Percentiles rank a stretch among this genome's conserved stretches.
These are phyloP conservation scores for Carcina quercana DNA, from an alignment of 2,888 invertebrate species.

Conservation along the genomic window DNA sequence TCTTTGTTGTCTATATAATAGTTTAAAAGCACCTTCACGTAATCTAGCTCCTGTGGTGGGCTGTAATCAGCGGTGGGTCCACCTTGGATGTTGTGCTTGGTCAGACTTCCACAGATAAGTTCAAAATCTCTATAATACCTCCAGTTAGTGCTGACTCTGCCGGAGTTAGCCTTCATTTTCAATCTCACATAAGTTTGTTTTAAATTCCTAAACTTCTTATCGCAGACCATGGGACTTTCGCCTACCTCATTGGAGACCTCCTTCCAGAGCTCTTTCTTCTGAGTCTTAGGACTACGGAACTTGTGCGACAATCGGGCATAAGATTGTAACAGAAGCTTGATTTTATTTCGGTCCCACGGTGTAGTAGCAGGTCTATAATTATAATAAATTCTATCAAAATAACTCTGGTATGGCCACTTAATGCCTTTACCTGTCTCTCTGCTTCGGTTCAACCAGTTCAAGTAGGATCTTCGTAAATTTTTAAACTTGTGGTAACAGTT, in stretches of 20 bases:
- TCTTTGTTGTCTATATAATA: slow-evolving; percentile 55
- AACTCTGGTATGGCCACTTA: slow-evolving; percentile 57
- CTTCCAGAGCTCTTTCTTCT: slow-evolving; percentile 46
- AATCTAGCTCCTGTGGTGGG: slow-evolving; percentile 34
- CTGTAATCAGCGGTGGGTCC: no score
- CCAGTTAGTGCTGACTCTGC: slow-evolving; percentile 49
- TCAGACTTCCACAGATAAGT: no score
- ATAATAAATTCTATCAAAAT: slow-evolving; percentile 59
- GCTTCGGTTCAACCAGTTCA: slow-evolving; percentile 47
- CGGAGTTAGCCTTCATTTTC: slow-evolving; percentile 39
- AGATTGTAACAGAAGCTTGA: slow-evolving; percentile 41
- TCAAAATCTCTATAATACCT: slow-evolving; percentile 58
- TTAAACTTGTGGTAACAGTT: slow-evolving; percentile 64
- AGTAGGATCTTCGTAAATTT: slow-evolving; percentile 57
- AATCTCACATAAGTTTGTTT: slow-evolving; percentile 58
- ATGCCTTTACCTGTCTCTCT: slow-evolving; percentile 43
- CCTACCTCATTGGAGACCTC: slow-evolving; percentile 19
- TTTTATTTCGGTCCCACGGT: slow-evolving; percentile 51
- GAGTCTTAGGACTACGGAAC: slow-evolving; percentile 49
- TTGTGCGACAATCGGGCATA: slow-evolving; percentile 51
- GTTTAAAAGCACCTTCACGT: slow-evolving; percentile 45
- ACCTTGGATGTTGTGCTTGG: no score
- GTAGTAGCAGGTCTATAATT: slow-evolving; percentile 43
- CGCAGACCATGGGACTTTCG: slow-evolving; percentile 18
- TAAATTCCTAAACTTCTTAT: slow-evolving; percentile 60